These are phyloP conservation scores for Ambastaia sidthimunki DNA, from an alignment of 2,797 vertebrate species.

Conservation along the genomic window DNA sequence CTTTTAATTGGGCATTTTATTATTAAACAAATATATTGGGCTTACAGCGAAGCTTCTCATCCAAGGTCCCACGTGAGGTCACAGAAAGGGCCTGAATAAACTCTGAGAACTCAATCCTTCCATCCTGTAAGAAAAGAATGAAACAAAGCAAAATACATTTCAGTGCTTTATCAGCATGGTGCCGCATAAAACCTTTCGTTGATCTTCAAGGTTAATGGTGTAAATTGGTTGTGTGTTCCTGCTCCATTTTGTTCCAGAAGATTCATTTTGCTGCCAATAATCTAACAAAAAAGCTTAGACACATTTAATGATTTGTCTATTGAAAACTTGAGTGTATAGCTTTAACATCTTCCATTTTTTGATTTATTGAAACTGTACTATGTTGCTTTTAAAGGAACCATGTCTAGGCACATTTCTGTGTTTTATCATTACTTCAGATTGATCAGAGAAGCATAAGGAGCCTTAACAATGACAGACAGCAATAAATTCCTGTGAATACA, in stretches of 20 bases:
- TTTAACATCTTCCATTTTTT: background rate
- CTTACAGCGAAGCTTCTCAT: slow-evolving; percentile 97
- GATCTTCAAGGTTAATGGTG: slow-evolving; percentile 57
- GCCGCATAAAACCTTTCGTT: too few relatives aligned
- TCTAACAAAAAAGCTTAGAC: slow-evolving; percentile 47
- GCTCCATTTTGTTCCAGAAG: slow-evolving; percentile 70
- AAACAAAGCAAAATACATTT: slow-evolving; percentile 21
- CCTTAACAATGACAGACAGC: slow-evolving; percentile 12
- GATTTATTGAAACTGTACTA: too few relatives aligned
- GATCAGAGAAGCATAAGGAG: slow-evolving; percentile 28
- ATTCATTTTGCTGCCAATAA: slow-evolving; percentile 64
- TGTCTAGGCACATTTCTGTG: background rate
- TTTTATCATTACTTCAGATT: background rate
- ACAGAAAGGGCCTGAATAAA: slow-evolving; percentile 98
- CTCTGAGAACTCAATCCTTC: slow-evolving; percentile 95
- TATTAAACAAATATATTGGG: slow-evolving; percentile 26
- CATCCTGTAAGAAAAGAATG: slow-evolving; percentile 79
- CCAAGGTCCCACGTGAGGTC: slow-evolving; percentile 93
- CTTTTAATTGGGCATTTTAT: background rate
- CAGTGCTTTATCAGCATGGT: slow-evolving; percentile 48
- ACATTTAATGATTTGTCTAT: slow-evolving; percentile 4
- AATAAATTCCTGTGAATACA: slow-evolving; percentile 46
- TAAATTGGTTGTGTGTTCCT: slow-evolving; percentile 73
- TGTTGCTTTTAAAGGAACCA: background rate
- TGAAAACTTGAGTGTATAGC: background rate